phyloP scores from a whole-genome alignment of 2,888 invertebrate species.

The Mystacides longicornis region DNA sequence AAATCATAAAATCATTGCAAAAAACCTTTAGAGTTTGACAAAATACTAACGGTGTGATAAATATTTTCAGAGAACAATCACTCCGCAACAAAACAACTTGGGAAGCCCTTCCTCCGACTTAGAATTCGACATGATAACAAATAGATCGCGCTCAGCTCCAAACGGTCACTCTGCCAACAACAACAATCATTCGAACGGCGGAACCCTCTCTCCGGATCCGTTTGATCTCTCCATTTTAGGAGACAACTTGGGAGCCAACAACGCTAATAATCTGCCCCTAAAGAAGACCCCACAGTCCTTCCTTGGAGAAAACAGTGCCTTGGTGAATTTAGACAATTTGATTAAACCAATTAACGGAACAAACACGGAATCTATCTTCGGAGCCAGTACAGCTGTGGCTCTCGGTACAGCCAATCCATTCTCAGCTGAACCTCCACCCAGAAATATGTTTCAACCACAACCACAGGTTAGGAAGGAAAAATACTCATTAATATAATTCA shows the following conservation, averaged over 20 bases:
- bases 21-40: no score
- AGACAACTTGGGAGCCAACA: conserved; percentile 36
- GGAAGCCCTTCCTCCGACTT: conserved; percentile 60
- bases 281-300: conserved; percentile 95
- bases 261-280: conserved; percentile 41
- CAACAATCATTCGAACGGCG: conserved; percentile 27
- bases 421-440: conserved; percentile 36
- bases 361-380: conserved; percentile 29
- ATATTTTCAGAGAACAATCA: conserved; percentile 34
- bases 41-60: no score
- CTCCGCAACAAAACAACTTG: conserved; percentile 36
- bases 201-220: conserved; percentile 51
- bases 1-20: no score
- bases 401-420: conserved; percentile 41
- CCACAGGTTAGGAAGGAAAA: conserved; percentile 29
- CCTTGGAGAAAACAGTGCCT: conserved; percentile 91
- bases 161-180: conserved; percentile 30
- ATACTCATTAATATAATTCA: not conserved
- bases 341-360: conserved; percentile 55
- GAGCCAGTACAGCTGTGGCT: conserved; percentile 28
- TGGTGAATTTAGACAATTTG: conserved; percentile 96
- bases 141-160: conserved; percentile 53
- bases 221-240: conserved; percentile 62
- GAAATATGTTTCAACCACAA: conserved; percentile 54
- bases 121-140: conserved; percentile 81